Conservation (phyloP, 2,797 vertebrate species). For the Cichlasoma orientale region DNA sequence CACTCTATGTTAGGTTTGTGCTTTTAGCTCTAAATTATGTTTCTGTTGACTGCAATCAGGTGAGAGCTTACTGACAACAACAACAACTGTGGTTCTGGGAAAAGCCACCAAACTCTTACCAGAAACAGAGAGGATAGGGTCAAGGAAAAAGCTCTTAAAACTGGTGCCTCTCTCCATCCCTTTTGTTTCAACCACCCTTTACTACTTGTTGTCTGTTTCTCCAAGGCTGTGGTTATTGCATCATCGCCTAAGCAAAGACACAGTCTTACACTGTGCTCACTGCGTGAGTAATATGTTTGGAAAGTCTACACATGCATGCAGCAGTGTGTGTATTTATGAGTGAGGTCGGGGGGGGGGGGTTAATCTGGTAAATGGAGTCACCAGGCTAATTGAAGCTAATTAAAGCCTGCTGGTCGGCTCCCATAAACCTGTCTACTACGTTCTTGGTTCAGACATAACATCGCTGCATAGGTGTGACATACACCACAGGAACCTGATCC, state of each 20-base stretch:
- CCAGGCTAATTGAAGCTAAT: slow-evolving; percentile 80
- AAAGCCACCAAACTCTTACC: slow-evolving; percentile 75
- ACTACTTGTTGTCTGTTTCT: slow-evolving; percentile 46
- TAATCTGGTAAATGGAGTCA: slow-evolving; percentile 82
- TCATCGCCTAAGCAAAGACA: slow-evolving; percentile 53
- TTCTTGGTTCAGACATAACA: slow-evolving; percentile 41
- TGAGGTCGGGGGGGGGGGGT: slow-evolving; percentile 43
- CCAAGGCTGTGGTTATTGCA: slow-evolving; percentile 69
- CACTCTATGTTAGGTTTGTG: slow-evolving; percentile 5
- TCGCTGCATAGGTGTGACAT: slow-evolving; percentile 10
- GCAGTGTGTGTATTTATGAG: slow-evolving; percentile 58
- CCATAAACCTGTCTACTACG: slow-evolving; percentile 73
- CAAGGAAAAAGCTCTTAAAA: slow-evolving; percentile 59
- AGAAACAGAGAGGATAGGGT: slow-evolving; percentile 62
- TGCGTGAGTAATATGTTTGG: slow-evolving; percentile 14
- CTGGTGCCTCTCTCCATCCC: slow-evolving; percentile 41
- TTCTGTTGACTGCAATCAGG: slow-evolving; percentile 33
- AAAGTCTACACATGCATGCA: slow-evolving; percentile 43
- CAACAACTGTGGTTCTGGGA: slow-evolving; percentile 64
- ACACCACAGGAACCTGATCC: slow-evolving; percentile 15
- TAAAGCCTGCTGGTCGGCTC: slow-evolving; percentile 72
- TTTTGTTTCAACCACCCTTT: slow-evolving; percentile 35
- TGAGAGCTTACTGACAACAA: slow-evolving; percentile 48
- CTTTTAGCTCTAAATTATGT: slow-evolving; percentile 6
- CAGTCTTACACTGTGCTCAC: slow-evolving; percentile 27